phyloP scores from a whole-genome alignment of 2,797 vertebrate genomes.

The Mallotus villosus region DNA sequence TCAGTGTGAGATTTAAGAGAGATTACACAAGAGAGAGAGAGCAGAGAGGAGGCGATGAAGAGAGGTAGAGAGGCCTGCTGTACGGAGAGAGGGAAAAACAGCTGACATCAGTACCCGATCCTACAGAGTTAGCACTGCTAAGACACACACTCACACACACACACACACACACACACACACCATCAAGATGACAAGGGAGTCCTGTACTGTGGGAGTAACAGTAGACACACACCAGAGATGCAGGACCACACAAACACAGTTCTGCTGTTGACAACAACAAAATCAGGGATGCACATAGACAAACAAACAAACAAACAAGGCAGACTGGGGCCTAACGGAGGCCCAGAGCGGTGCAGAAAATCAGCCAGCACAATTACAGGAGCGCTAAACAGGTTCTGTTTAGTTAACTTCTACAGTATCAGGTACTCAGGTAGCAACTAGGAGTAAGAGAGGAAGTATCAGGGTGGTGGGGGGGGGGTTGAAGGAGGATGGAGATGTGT shows the following conservation, averaged over 20 bases:
- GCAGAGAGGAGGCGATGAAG: conserved; percentile 1
- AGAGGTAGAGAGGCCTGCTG: conserved; percentile 2
- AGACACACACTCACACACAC: conserved; percentile 4
- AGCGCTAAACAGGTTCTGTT: neutral
- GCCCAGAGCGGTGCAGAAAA: neutral
- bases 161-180: too few relatives aligned
- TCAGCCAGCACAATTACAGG: neutral
- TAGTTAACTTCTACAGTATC: neutral
- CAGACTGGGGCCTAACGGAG: neutral
- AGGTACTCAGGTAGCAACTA: neutral
- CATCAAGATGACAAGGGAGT: too few relatives aligned
- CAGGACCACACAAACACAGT: conserved; percentile 22
- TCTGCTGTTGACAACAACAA: too few relatives aligned
- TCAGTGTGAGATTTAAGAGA: conserved; percentile 42
- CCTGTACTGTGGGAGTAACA: too few relatives aligned
- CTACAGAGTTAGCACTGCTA: conserved; percentile 31
- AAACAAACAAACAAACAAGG: neutral
- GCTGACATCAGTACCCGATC: conserved; percentile 54
- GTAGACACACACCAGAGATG: too few relatives aligned
- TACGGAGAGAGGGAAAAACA: conserved; percentile 33
- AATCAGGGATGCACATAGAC: neutral
- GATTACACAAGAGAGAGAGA: conserved; percentile 43
- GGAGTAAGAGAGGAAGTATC: neutral
- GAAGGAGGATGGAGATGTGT: too few relatives aligned
- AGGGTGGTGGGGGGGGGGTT: conserved; percentile 22